Percentiles rank a stretch among this genome's conserved stretches.
Evolutionary conservation across 2,797 vertebrate species (phyloP).

Genomic region (Myoxocephalus aenaeus): DNA sequence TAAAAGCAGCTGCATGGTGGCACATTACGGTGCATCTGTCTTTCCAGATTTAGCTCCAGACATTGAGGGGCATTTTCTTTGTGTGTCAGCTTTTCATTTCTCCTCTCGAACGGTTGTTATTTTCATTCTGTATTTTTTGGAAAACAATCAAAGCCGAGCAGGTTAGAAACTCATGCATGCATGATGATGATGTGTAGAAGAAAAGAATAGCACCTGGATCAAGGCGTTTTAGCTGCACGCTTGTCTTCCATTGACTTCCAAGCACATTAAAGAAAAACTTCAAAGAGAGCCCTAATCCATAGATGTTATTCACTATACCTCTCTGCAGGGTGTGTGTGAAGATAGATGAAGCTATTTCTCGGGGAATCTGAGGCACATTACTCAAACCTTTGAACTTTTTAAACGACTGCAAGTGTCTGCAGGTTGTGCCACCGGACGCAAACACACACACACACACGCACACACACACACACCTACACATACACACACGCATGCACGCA

Average conservation of each 20-base stretch:
- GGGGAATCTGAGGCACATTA: constrained; percentile 52
- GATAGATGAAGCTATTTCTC: constrained; percentile 46
- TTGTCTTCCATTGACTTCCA: constrained; percentile 38
- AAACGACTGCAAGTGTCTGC: constrained; percentile 41
- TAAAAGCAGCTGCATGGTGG: constrained; percentile 64
- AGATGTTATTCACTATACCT: constrained; percentile 42
- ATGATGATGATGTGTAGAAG: constrained; percentile 19
- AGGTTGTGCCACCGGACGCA: constrained; percentile 19
- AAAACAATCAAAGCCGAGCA: constrained; percentile 42
- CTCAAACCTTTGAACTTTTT: constrained; percentile 65
- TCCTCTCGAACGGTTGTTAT: background rate
- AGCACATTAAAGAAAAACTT: constrained; percentile 57
- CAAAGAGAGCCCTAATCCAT: constrained; percentile 63
- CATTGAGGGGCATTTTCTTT: constrained; percentile 20
- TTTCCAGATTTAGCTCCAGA: constrained; percentile 50
- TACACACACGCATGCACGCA: background rate
- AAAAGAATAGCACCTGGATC: constrained; percentile 47
- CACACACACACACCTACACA: no score
- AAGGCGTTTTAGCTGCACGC: constrained; percentile 19
- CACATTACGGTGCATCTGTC: constrained; percentile 66
- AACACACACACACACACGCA: background rate
- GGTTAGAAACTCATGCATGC: constrained; percentile 8
- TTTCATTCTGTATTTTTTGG: constrained; percentile 1
- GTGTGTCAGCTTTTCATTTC: constrained; percentile 27
- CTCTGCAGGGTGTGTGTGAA: constrained; percentile 30